These are phyloP conservation scores for Tinamus guttatus DNA, from an alignment of 2,113 vertebrate genomes.

Conservation along the genomic window DNA sequence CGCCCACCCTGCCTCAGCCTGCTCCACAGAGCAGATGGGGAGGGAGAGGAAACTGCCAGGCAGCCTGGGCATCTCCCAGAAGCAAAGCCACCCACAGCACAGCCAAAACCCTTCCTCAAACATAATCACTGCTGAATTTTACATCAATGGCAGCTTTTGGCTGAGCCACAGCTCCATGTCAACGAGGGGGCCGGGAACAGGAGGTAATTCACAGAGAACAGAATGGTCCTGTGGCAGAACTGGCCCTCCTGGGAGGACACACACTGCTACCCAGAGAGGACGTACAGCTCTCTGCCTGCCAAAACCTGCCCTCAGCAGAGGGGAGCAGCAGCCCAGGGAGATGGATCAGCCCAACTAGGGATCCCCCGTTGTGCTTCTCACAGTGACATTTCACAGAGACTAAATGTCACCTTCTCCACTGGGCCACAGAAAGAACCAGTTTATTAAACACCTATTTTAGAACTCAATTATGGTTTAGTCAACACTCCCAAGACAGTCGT, in stretches of 20 bases:
- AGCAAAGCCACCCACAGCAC: conserved; percentile 27
- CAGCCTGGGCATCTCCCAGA: conserved; percentile 21
- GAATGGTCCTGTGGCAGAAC: not conserved
- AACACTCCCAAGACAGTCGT: not conserved
- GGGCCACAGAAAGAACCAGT: not conserved
- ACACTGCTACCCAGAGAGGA: not conserved
- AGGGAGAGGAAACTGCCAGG: not conserved
- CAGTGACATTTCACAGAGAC: not conserved
- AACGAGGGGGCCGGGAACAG: conserved; percentile 18
- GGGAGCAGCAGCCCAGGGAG: not conserved
- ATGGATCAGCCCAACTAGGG: not conserved
- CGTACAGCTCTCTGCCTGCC: not conserved
- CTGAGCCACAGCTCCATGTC: conserved; percentile 24
- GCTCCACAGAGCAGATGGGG: not conserved
- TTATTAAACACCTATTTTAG: not conserved
- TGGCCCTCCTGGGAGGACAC: conserved; percentile 18
- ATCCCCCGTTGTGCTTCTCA: not conserved
- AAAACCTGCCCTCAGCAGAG: conserved; percentile 1
- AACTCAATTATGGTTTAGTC: not conserved
- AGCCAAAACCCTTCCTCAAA: conserved; percentile 29
- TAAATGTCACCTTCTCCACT: not conserved
- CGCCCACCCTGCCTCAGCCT: not conserved
- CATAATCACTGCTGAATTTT: conserved; percentile 39
- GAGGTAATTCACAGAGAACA: conserved; percentile 22
- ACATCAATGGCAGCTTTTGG: conserved; percentile 46